phyloP scores from a whole-genome alignment of 2,888 invertebrate species.

The Clusia tigrina region DNA sequence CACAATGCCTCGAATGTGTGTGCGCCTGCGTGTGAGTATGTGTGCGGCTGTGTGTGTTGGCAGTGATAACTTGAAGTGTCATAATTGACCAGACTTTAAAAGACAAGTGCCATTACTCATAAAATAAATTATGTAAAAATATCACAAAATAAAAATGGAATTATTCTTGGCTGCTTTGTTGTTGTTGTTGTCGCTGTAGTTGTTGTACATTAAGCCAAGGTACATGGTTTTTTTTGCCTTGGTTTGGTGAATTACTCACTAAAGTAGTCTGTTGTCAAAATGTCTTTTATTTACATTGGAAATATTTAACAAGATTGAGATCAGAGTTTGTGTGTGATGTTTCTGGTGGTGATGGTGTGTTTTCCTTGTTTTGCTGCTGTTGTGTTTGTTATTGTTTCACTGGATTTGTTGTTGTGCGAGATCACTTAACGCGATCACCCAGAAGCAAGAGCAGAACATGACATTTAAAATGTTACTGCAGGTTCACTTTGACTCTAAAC shows the following conservation, averaged over 20 bases:
- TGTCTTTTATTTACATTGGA: conserved; percentile 28
- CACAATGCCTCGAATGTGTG: background rate
- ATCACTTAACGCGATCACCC: conserved; percentile 24
- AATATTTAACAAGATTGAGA: conserved; percentile 26
- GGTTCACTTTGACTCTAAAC: no score
- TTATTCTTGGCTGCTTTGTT: no score
- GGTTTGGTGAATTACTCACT: conserved; percentile 32
- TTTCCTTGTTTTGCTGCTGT: conserved; percentile 2
- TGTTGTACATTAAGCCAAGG: conserved; percentile 3
- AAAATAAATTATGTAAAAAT: conserved; percentile 33
- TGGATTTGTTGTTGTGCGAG: background rate
- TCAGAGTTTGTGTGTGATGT: conserved; percentile 16
- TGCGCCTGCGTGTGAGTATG: background rate
- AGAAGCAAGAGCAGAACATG: conserved; percentile 15
- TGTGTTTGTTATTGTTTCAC: conserved; percentile 15
- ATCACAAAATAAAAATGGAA: no score
- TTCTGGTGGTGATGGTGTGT: no score
- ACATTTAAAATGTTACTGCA: conserved; percentile 21
- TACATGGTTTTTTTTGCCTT: background rate
- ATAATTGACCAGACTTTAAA: conserved; percentile 60
- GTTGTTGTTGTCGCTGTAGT: no score
- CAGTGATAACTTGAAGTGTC: conserved; percentile 61
- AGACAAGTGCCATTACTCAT: conserved; percentile 61
- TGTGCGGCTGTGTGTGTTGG: conserved; percentile 30
- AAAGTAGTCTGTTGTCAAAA: conserved; percentile 35